Conservation (phyloP, 2,113 vertebrate genomes). For the Antigone vipio region DNA sequence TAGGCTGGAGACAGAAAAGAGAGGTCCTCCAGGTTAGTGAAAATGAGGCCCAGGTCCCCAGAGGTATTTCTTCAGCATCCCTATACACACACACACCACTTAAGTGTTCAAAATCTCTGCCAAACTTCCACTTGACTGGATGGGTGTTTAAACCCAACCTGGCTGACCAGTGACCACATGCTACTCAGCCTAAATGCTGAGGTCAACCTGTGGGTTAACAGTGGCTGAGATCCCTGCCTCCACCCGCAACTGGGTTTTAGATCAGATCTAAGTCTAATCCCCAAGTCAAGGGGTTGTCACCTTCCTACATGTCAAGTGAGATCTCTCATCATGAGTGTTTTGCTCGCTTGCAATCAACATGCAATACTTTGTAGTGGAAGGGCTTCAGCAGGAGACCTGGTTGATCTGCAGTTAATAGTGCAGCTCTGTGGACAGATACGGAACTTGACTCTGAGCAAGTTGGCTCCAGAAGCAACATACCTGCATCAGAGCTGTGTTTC, state of each 20-base stretch:
- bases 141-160: not conserved
- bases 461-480: not conserved
- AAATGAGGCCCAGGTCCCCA: not conserved
- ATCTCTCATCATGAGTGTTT: not conserved
- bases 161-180: not conserved
- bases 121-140: not conserved
- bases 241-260: not conserved
- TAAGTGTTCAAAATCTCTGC: not conserved
- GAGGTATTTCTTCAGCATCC: not conserved
- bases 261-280: not conserved
- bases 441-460: not conserved
- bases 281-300: not conserved
- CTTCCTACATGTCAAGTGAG: not conserved
- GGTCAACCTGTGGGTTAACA: not conserved
- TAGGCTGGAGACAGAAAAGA: not conserved
- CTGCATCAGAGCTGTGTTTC: not conserved
- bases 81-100: accelerated
- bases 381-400: not conserved
- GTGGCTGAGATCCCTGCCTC: not conserved
- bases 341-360: not conserved
- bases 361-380: not conserved
- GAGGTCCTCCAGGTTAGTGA: not conserved
- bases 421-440: not conserved
- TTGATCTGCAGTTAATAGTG: not conserved
- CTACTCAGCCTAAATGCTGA: not conserved